Percentiles rank a stretch among this genome's conserved stretches.
Evolutionary conservation across 1,140 invertebrate genomes (phyloP).

Genomic region (fruit fly (Drosophila melanogaster)): Release_6_plus_ISO1_MT NT_033777.3:12739001-12739500

Average conservation of each 20-base stretch:
- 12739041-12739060: no score
- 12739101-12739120: no score
- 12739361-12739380: not conserved
- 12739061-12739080: no score
- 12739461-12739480: not conserved
- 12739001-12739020: not conserved
- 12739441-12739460: not conserved
- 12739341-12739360: not conserved
- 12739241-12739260: not conserved
- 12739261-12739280: no score
- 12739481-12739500: not conserved
- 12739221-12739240: not conserved
- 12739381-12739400: not conserved
- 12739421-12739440: not conserved
- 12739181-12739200: not conserved
- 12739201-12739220: not conserved
- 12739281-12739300: no score
- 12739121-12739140: no score
- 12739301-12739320: no score
- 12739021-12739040: not conserved
- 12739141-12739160: no score
- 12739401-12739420: not conserved
- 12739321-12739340: not conserved
- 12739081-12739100: no score
- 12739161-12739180: no score